Base-by-base conservation (phyloP, 2,797 vertebrate genomes). In the Potorous gilbertii region DNA sequence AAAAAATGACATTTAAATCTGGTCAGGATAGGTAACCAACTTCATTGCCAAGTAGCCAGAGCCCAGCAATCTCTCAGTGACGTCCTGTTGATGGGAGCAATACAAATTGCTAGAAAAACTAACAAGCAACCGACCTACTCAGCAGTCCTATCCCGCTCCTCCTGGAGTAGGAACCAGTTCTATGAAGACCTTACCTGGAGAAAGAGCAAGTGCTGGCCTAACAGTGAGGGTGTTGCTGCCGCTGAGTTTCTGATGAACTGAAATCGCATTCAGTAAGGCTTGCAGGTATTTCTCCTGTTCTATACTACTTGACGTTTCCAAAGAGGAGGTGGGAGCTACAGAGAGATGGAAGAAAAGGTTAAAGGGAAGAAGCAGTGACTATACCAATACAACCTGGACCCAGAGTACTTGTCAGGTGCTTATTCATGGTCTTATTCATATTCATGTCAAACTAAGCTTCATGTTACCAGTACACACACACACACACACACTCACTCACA, bases 261-360 rank as follows among this genome's bases (percentile, higher is more conserved):
- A 99, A 97, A 99, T 99, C 96, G 99, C 99, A 98, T 98, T 99
- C 93, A 99, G 98, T 97, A 99, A 99, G 95, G 99, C 99, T 97
- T 99, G 99, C 27, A 99, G 99, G 98, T 99, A 99, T 95, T 99
- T 99, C 95, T 99, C 99, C 97, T 99, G 99, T 97, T 99, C 99
- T 96, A 99, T 99, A 97, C 99, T 99, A 98, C 99, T 99, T 97
- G 99, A 99, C 1, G 99, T 99, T 96, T 99, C 99, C 14, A 99
- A 99, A 96, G 99, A 98, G 0, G 99, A 99, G 95, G 99, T 98
- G 50, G 99, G 99, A 97, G 98, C 99, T 99, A 96, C 91, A 96
- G 93, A 95, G 95, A 97, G 55, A 97, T 9, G 95, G 94, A 3
- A 34, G 55, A 97, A 95, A 62, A 92, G 0, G 74, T 46, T 6